Evolutionary conservation across 2,888 invertebrate genomes (phyloP).

Genomic region (Cheilosia grossa): DNA sequence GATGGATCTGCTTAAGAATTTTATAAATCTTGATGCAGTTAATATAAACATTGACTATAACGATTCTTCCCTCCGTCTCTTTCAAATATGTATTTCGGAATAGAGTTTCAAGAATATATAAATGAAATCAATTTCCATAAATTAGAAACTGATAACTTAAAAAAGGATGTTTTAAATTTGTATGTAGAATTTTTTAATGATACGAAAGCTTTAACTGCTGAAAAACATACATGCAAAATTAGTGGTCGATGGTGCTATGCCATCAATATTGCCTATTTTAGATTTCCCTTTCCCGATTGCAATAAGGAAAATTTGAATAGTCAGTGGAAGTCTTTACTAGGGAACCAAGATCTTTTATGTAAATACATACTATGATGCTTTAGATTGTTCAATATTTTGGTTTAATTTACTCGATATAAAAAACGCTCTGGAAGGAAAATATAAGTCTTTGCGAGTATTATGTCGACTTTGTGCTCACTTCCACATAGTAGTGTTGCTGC

Average conservation of each 20-base stretch:
- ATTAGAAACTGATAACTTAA: conserved; percentile 14
- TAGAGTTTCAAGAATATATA: conserved; percentile 22
- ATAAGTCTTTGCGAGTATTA: conserved; percentile 27
- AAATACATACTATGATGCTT: conserved; percentile 12
- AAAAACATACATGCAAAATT: conserved; percentile 17
- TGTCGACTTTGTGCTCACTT: conserved; percentile 27
- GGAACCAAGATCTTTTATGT: conserved; percentile 14
- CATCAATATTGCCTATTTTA: conserved; percentile 23
- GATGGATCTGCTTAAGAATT: too few relatives aligned
- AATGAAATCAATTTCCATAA: conserved; percentile 29
- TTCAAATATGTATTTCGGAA: conserved; percentile 27
- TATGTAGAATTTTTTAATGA: conserved; percentile 38
- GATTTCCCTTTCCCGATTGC: conserved; percentile 20
- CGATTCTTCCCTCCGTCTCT: neutral
- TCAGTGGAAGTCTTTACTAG: conserved; percentile 21
- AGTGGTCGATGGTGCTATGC: conserved; percentile 8
- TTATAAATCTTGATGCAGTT: too few relatives aligned
- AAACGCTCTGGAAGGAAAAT: conserved; percentile 20
- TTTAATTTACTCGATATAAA: neutral
- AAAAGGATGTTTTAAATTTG: conserved; percentile 19
- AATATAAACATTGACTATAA: conserved; percentile 1
- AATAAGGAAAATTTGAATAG: conserved; percentile 27
- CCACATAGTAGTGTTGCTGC: conserved; percentile 40
- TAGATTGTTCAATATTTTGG: conserved; percentile 11
- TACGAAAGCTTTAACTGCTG: conserved; percentile 19